Evolutionary conservation across 2,888 invertebrate genomes (phyloP).

Genomic region (Campoplex capitator): DNA sequence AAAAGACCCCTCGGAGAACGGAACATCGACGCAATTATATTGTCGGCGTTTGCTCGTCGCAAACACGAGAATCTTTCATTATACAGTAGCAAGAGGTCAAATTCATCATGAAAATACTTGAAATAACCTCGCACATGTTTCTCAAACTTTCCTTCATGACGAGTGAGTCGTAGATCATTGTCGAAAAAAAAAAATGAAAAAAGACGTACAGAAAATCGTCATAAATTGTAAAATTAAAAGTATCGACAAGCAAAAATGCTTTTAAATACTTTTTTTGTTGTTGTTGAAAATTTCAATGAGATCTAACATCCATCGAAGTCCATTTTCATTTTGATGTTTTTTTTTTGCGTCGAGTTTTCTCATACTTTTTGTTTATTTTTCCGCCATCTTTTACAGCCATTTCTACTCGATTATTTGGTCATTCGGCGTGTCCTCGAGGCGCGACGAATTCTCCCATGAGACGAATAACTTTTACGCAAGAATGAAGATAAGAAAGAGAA

Average conservation of each 20-base stretch:
- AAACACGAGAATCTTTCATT: conserved; percentile 70
- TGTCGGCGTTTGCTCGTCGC: conserved; percentile 79
- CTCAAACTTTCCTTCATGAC: background rate
- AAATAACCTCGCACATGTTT: conserved; percentile 1
- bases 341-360: background rate
- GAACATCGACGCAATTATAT: conserved; percentile 77
- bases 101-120: conserved; percentile 32
- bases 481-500: conserved; percentile 35
- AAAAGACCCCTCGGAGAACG: conserved; percentile 4
- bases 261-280: background rate
- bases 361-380: conserved; percentile 15
- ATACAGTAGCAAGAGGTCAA: conserved; percentile 77
- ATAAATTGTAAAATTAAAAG: background rate
- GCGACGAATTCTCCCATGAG: conserved; percentile 58
- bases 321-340: background rate
- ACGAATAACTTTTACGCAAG: conserved; percentile 58
- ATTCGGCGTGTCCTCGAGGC: conserved; percentile 33
- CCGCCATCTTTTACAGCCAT: conserved; percentile 14
- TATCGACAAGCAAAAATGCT: background rate
- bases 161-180: conserved; percentile 24
- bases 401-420: conserved; percentile 53
- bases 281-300: background rate
- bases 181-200: background rate
- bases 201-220: background rate
- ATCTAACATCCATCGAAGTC: background rate